Evolutionary conservation across 2,113 vertebrate species (phyloP), one percentile per base, ranked within the genome.

Genomic region (Cebidichthys violaceus): DNA sequence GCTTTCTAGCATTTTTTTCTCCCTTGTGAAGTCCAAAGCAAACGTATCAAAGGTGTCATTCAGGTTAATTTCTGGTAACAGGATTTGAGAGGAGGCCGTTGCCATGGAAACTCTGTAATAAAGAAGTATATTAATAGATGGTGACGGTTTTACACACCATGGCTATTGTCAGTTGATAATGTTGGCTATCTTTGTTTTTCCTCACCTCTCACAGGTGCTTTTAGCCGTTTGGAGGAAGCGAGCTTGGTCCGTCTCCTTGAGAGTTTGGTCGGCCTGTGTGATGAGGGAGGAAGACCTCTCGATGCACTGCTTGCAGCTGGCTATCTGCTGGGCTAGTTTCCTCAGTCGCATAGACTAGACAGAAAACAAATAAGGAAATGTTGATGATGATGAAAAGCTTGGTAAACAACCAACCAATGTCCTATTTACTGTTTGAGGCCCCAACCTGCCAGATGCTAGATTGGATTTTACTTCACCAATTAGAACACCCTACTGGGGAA

Each of bases 1-100:
- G 86, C 95, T 96, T 94, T 99, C 98, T 76, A 99, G 93, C 93
- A 99, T 94, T 90, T 99, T 99, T 95, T 99, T 99, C 93, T 99
- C 98, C 81, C 97, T 95, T 47, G 97, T 96, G 90, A 99, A 99
- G 94, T 99, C 98, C 92, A 99, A 93, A 47, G 97, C 97, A 65
- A 99, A 98, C 10, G 97, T 99, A 89, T 99, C 98, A 70, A 99
- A 99, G 33, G 96, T 97, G 92, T 99, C 98, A 0, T 97, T 98
- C 88, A 99, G 95, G 94, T 99, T 99, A 84, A 99, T 99, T 95
- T 99, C 98, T 80, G 98, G 98, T 92, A 99, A 96, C 87, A 99
- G 95, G 91, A 99, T 96, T 90, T 99, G 98, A 59, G 98, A 99
- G 2, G 98, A 98, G 41, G 98, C 97, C 9, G 98, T 99, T 89